phyloP scores from a whole-genome alignment of 2,888 invertebrate genomes.

The Philereme vetulata region DNA sequence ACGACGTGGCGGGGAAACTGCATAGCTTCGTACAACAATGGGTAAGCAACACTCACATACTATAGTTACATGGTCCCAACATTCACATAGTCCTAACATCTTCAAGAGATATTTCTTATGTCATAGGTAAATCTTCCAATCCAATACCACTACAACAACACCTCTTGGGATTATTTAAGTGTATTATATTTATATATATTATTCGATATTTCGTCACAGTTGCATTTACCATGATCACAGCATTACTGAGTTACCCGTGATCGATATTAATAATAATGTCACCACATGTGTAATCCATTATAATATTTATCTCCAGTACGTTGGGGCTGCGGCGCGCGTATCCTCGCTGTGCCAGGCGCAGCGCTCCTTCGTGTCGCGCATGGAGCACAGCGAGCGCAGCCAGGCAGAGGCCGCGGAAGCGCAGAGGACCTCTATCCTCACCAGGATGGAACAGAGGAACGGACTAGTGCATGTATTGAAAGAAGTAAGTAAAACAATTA shows the following conservation, averaged over 20 bases:
- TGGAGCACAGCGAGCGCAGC: constrained; percentile 10
- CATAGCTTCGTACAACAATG: constrained; percentile 51
- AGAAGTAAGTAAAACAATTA: constrained; percentile 10
- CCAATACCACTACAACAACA: too few species aligned
- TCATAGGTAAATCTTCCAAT: too few species aligned
- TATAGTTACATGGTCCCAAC: too few species aligned
- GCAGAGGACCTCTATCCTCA: not conserved
- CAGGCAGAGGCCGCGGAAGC: constrained; percentile 12
- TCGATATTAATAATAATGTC: too few species aligned
- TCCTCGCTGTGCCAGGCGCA: constrained; percentile 41
- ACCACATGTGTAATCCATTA: not conserved
- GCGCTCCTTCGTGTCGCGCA: constrained; percentile 13
- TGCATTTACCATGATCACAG: too few species aligned
- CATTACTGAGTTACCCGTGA: too few species aligned
- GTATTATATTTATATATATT: too few species aligned
- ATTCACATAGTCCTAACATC: too few species aligned
- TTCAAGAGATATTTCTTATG: too few species aligned
- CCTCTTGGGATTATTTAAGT: too few species aligned
- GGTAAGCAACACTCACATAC: constrained; percentile 45
- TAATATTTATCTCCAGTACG: constrained; percentile 41
- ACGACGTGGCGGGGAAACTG: constrained; percentile 43
- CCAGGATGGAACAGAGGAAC: constrained; percentile 9
- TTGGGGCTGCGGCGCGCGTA: constrained; percentile 46
- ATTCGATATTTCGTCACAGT: too few species aligned
- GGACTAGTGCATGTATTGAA: constrained; percentile 12